A percentile compares a stretch with the other conserved stretches of the same genome.
phyloP scores from a whole-genome alignment of 2,888 invertebrate genomes.

The Drosophila vallismaia region DNA sequence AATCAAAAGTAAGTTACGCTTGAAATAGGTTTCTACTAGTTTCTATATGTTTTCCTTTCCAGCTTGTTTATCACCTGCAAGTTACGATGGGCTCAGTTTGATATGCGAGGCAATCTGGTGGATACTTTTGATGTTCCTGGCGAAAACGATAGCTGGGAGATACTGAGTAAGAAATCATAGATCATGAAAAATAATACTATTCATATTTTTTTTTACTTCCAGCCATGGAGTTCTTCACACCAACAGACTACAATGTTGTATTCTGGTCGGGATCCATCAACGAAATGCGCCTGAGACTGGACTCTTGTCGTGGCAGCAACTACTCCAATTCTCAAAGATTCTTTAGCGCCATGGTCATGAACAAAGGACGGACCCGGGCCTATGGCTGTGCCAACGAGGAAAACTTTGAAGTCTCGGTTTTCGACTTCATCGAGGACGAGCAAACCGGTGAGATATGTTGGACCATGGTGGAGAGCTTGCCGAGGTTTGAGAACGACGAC shows the following conservation, averaged over 20 bases:
- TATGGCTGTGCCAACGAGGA: slow-evolving; percentile 89
- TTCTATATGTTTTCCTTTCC: background rate
- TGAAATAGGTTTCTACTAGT: fast-evolving
- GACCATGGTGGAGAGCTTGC: slow-evolving; percentile 87
- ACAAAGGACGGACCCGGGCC: slow-evolving; percentile 87
- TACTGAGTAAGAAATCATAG: slow-evolving; percentile 86
- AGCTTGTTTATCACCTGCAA: slow-evolving; percentile 91
- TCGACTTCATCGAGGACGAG: slow-evolving; percentile 70
- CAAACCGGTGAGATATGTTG: slow-evolving; percentile 83
- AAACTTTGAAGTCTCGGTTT: slow-evolving; percentile 85
- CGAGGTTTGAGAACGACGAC: slow-evolving; percentile 88
- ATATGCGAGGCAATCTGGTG: slow-evolving; percentile 90
- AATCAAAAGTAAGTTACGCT: slow-evolving; percentile 85
- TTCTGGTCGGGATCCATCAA: slow-evolving; percentile 94
- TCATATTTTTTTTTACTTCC: background rate
- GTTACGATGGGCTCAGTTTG: slow-evolving; percentile 90
- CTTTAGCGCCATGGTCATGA: slow-evolving; percentile 87
- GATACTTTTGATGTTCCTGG: slow-evolving; percentile 86
- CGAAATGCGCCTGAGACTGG: slow-evolving; percentile 88
- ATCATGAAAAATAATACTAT: background rate
- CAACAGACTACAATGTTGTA: slow-evolving; percentile 88
- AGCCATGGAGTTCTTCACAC: slow-evolving; percentile 89
- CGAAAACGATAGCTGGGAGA: slow-evolving; percentile 88
- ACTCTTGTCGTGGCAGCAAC: slow-evolving; percentile 85
- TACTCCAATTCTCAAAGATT: slow-evolving; percentile 71